Conservation (phyloP, 2,888 invertebrate species). For the Erebia epiphron region DNA sequence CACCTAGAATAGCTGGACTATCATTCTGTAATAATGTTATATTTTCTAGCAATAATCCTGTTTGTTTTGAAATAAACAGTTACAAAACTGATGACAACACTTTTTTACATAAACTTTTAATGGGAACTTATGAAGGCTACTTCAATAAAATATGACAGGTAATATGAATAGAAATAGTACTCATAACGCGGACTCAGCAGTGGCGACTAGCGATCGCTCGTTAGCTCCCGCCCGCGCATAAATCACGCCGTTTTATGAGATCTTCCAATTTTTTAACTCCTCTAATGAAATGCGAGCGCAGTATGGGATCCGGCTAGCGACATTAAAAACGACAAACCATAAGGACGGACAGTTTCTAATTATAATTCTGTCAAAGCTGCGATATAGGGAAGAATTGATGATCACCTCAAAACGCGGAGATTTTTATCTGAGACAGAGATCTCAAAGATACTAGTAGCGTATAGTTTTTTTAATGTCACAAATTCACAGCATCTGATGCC, state of each 20-base stretch:
- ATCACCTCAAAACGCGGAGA: constrained; percentile 69
- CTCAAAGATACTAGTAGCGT: constrained; percentile 61
- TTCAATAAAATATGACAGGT: constrained; percentile 27
- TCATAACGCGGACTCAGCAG: constrained; percentile 37
- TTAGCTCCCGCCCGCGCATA: constrained; percentile 79
- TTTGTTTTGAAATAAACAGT: constrained; percentile 4
- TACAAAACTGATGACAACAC: constrained; percentile 9
- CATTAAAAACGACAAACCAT: constrained; percentile 81
- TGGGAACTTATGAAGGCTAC: constrained; percentile 13
- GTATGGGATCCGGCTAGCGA: constrained; percentile 81
- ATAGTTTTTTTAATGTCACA: constrained; percentile 49
- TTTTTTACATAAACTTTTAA: constrained; percentile 1
- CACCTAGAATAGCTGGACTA: too few relatives aligned
- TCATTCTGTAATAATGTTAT: background rate
- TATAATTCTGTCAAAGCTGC: constrained; percentile 81
- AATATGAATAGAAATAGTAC: constrained; percentile 40
- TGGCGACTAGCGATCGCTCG: constrained; percentile 72
- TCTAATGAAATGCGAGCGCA: constrained; percentile 82
- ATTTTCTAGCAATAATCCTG: background rate
- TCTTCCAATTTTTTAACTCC: constrained; percentile 76
- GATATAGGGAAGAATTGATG: constrained; percentile 79
- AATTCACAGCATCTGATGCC: background rate
- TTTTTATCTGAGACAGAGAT: constrained; percentile 72
- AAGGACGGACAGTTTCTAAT: constrained; percentile 80
- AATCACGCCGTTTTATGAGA: constrained; percentile 81